Percentiles rank a stretch among this genome's conserved stretches.
Evolutionary conservation across 92 coral and sea anemone genomes (phyloP).

Genomic region (Isaurus tuberculatus): DNA sequence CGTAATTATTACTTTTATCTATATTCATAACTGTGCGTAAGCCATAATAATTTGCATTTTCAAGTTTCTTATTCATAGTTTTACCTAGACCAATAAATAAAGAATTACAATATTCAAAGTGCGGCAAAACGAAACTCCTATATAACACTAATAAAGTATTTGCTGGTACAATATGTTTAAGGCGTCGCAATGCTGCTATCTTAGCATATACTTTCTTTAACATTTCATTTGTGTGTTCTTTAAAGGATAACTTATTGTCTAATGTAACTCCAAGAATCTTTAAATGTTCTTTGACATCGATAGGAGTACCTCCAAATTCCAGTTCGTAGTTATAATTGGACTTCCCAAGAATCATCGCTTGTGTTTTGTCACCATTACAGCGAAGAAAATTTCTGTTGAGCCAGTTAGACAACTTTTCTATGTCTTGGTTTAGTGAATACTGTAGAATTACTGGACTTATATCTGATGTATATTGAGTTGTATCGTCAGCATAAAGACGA

Average conservation of each 20-base stretch:
- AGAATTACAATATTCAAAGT: neutral
- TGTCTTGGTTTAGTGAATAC: constrained; percentile 8
- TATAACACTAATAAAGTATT: no score
- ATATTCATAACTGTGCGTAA: no score
- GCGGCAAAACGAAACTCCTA: no score
- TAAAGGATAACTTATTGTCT: neutral
- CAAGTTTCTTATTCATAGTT: no score
- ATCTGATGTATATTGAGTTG: constrained; percentile 27
- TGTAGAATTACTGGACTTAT: constrained; percentile 18
- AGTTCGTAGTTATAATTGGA: constrained; percentile 22
- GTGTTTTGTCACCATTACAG: constrained; percentile 49
- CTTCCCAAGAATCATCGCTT: constrained; percentile 40
- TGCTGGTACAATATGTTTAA: constrained; percentile 5
- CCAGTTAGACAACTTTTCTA: constrained; percentile 32
- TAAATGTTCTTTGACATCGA: constrained; percentile 37
- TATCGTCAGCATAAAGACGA: constrained; percentile 54
- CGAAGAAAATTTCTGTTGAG: constrained; percentile 41
- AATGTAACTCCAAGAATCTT: constrained; percentile 42
- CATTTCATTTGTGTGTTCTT: neutral
- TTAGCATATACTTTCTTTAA: constrained; percentile 38
- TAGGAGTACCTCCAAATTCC: constrained; percentile 30
- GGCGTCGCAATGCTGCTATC: constrained; percentile 4
- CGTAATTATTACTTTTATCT: no score
- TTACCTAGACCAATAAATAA: neutral
- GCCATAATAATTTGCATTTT: no score